Conservation (phyloP, 2,113 vertebrate genomes). For the Takifugu flavidus region DNA sequence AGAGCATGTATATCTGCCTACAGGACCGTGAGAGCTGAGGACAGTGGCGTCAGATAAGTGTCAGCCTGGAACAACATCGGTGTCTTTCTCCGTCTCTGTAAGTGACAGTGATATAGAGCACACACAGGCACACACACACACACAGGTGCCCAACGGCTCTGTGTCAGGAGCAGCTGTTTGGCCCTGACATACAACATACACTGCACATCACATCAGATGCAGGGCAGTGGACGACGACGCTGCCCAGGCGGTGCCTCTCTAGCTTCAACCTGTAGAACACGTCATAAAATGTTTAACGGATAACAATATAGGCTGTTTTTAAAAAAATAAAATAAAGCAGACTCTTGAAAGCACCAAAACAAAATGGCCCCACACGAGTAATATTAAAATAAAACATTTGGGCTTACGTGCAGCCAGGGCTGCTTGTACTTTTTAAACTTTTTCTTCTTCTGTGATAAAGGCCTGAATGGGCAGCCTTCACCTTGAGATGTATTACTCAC, state of each 20-base stretch:
- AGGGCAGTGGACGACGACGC: slow-evolving; percentile 44
- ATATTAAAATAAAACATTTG: no score
- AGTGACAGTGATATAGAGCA: slow-evolving; percentile 72
- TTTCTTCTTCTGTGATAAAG: no score
- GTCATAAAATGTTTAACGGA: no score
- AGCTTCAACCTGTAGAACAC: no score
- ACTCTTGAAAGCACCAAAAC: no score
- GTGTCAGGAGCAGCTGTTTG: slow-evolving; percentile 48
- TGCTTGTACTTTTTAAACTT: no score
- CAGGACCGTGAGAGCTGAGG: slow-evolving; percentile 60
- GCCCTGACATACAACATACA: slow-evolving; percentile 65
- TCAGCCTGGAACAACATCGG: slow-evolving; percentile 71
- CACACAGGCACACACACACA: slow-evolving; percentile 15
- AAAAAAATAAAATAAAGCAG: no score
- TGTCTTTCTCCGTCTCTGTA: slow-evolving; percentile 65
- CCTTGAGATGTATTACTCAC: no score
- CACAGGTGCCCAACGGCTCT: slow-evolving; percentile 55
- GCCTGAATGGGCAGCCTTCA: no score
- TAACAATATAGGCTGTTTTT: no score
- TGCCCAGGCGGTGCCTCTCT: slow-evolving; percentile 23
- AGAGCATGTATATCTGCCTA: slow-evolving; percentile 48
- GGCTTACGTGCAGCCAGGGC: no score
- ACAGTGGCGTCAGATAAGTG: slow-evolving; percentile 72
- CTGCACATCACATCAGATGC: slow-evolving; percentile 60
- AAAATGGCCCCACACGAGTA: no score